These are phyloP conservation scores for Microplitis manilae DNA, from an alignment of 2,888 invertebrate genomes.

Conservation along the genomic window DNA sequence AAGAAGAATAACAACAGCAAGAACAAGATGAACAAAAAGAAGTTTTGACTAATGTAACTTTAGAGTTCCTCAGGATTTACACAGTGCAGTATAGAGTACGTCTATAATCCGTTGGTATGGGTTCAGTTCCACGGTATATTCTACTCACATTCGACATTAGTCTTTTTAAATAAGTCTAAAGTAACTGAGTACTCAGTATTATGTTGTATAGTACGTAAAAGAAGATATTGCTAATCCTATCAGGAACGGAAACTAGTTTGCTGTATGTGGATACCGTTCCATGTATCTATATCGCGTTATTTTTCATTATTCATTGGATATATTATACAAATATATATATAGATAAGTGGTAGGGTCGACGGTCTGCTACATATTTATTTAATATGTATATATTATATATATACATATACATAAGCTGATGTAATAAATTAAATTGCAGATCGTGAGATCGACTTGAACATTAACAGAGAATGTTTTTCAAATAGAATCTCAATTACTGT, in stretches of 20 bases:
- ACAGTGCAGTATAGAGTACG: too few relatives aligned
- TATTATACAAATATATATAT: too few relatives aligned
- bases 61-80: too few relatives aligned
- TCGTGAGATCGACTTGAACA: background rate
- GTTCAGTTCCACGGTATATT: slow-evolving; percentile 32
- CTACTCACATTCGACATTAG: slow-evolving; percentile 29
- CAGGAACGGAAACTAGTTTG: slow-evolving; percentile 42
- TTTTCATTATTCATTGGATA: too few relatives aligned
- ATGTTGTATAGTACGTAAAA: background rate
- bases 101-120: too few relatives aligned
- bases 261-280: slow-evolving; percentile 30
- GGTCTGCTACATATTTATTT: background rate
- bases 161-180: slow-evolving; percentile 8
- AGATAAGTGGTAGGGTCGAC: too few relatives aligned
- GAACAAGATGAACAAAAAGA: too few relatives aligned
- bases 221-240: slow-evolving; percentile 34
- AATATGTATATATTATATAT: background rate
- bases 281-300: too few relatives aligned
- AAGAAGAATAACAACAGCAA: too few relatives aligned
- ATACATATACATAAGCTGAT: background rate
- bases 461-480: background rate
- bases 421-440: background rate
- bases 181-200: too few relatives aligned
- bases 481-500: background rate
- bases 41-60: too few relatives aligned